Evolutionary conservation across 1,140 invertebrate species (phyloP).

Genomic region (Bombus cullumanus): DNA sequence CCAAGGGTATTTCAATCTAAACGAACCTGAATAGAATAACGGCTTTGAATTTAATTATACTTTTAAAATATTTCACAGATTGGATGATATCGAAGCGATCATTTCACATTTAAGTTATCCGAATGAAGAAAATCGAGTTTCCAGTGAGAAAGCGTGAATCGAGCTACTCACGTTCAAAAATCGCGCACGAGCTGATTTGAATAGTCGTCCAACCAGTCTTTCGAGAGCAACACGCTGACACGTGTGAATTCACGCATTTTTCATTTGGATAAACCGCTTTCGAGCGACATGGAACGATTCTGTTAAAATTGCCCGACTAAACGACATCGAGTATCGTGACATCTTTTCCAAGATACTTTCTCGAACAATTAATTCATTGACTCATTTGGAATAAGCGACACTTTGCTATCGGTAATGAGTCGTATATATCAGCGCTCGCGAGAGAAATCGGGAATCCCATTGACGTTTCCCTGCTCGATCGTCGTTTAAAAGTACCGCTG

Average conservation of each 20-base stretch:
- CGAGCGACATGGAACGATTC: neutral
- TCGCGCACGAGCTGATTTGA: constrained; percentile 36
- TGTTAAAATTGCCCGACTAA: neutral
- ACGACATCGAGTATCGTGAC: neutral
- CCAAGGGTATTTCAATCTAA: neutral
- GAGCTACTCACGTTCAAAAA: neutral
- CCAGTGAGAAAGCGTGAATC: neutral
- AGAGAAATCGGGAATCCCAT: neutral
- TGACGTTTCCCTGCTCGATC: neutral
- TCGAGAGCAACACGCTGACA: neutral
- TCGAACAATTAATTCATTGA: neutral
- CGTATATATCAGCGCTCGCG: neutral
- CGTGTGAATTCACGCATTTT: constrained; percentile 8
- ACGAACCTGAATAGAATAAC: neutral
- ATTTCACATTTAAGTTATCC: neutral
- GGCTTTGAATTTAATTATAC: neutral
- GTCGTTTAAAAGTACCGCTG: neutral
- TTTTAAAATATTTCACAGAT: neutral
- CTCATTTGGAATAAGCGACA: neutral
- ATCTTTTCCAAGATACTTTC: neutral
- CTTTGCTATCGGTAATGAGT: neutral
- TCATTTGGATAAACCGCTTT: constrained; percentile 3
- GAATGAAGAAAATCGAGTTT: neutral
- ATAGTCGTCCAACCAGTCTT: constrained; percentile 48
- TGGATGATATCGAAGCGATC: too few species aligned